Conservation (phyloP, 1,140 invertebrate genomes). For the Calosoma granatense region DNA sequence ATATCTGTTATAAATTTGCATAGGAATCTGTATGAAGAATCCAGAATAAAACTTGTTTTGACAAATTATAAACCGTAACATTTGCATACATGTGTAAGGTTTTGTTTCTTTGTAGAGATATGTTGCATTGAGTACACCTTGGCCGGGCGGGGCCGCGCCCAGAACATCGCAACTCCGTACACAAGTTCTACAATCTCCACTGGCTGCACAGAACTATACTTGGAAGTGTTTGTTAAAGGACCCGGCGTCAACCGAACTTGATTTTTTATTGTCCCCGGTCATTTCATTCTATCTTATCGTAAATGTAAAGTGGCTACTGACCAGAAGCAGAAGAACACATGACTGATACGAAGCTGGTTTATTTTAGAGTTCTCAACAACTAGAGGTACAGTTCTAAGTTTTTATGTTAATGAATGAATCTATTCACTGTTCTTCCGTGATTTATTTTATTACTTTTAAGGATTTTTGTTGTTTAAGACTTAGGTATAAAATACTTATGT, state of each 20-base stretch:
- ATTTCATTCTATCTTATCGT: conserved; percentile 2
- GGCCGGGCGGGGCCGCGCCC: too few relatives aligned
- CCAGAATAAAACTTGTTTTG: background rate
- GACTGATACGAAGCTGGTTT: background rate
- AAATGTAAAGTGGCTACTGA: conserved; percentile 2
- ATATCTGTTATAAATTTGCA: too few relatives aligned
- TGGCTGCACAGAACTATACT: too few relatives aligned
- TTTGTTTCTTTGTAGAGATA: too few relatives aligned
- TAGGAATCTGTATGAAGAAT: background rate
- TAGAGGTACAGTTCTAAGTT: too few relatives aligned
- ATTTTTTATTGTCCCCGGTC: background rate
- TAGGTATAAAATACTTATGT: too few relatives aligned
- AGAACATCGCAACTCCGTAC: background rate
- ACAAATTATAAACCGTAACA: conserved; percentile 1
- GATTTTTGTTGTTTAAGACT: too few relatives aligned
- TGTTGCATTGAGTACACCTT: too few relatives aligned
- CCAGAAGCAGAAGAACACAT: background rate
- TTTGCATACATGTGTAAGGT: too few relatives aligned
- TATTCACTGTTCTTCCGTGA: background rate
- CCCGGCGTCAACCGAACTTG: too few relatives aligned
- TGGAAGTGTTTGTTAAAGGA: too few relatives aligned
- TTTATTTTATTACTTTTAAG: conserved; percentile 4
- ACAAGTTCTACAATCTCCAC: too few relatives aligned
- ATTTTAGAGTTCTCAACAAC: background rate
- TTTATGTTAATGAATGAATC: background rate